These are phyloP conservation scores for Capreolus pygargus DNA, from an alignment of 2,113 vertebrate species.

Conservation along the genomic window DNA sequence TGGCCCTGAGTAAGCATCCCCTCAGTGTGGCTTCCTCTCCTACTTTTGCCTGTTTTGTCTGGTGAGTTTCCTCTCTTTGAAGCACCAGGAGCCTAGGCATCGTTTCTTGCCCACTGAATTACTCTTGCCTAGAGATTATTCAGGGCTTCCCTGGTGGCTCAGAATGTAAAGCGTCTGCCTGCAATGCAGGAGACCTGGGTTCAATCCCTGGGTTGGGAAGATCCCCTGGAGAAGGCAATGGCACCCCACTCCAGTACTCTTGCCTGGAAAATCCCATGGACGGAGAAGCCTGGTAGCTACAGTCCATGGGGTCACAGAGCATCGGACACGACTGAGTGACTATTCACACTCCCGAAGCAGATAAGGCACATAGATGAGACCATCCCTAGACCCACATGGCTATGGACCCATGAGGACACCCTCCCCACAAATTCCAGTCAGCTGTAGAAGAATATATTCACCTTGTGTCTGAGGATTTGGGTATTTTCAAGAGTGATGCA, in stretches of 20 bases:
- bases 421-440: too few species aligned
- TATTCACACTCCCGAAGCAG: background rate
- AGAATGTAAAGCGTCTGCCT: background rate
- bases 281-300: background rate
- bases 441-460: background rate
- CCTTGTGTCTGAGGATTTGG: background rate
- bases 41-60: background rate
- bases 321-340: fast-evolving
- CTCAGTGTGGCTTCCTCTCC: background rate
- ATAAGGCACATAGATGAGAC: background rate
- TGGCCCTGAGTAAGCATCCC: too few species aligned
- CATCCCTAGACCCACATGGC: background rate
- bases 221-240: background rate
- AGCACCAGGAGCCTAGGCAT: too few species aligned
- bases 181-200: background rate
- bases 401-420: background rate
- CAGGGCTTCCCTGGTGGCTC: background rate
- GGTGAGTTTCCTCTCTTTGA: background rate
- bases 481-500: background rate
- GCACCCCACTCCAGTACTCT: background rate
- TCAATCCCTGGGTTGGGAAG: background rate
- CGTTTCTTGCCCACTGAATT: background rate
- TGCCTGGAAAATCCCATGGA: background rate
- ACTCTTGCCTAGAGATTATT: background rate
- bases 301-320: background rate